Base-by-base conservation (phyloP, 2,113 vertebrate species). In the Macroglossus sobrinus region DNA sequence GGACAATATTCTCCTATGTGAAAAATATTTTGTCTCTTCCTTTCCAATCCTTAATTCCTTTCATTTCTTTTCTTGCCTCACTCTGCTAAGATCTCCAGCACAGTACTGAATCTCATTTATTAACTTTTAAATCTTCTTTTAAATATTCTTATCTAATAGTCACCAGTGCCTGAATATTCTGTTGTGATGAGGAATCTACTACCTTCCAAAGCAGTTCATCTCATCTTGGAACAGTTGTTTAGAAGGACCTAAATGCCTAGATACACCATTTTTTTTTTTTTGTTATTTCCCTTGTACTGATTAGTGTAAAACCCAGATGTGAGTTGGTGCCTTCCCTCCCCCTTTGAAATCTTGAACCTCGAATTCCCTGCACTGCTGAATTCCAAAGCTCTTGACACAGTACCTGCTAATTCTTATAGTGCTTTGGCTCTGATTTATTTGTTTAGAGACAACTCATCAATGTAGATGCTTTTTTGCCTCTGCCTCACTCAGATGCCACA, bases 21-120 rank as follows among this genome's bases (percentile, higher is more conserved):
- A 89, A 96, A 95, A 89, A 89, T 63, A 55, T 79, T 89, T 80
- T 92, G 30, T 89, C 47, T 95, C 57, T 91, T 71, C 33, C 18
- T 96, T 92, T 88, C 7, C 14, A 88, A 43, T 82, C 61, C 18
- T 87, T 35, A 55, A 53, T 13, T 72, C 24, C 43, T 94, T 84
- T 92, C 35, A 43, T 89, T 81, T 92, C 35, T 74, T 74, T 92
- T 74, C 35, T 64, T 82, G 79, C 26, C 38, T 95, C 14, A 50
- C 22, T 79, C 40, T 47, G 68, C 86, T 68, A 64, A 28, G 33
- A 63, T 59, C 76, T 91, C 43, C 21, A 78, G 35, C 89, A 84
- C 3, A 68, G 35, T 47, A 43, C 11, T 53, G 53, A 87, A 38
- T 75, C 35, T 92, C 35, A 87, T 16, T 94, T 35, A 87, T 24